Conservation (phyloP, 2,113 vertebrate genomes). For the Rhinopomastus cyanomelas region DNA sequence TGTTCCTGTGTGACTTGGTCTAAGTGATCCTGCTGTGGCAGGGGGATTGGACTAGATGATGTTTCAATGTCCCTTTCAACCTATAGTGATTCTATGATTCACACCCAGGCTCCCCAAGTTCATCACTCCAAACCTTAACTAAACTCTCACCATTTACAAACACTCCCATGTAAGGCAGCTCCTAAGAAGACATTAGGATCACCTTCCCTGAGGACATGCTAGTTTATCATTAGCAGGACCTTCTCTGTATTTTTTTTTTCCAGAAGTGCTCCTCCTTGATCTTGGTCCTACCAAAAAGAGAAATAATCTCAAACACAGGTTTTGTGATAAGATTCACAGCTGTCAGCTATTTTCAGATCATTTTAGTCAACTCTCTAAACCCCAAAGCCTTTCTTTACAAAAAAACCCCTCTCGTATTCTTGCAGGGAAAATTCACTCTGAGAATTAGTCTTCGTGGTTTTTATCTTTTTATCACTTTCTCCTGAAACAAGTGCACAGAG, state of each 20-base stretch:
- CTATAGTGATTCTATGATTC: too few species aligned
- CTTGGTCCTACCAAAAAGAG: neutral
- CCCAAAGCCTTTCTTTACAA: neutral
- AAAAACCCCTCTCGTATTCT: neutral
- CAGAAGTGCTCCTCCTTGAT: too few species aligned
- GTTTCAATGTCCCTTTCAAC: too few species aligned
- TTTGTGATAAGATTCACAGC: neutral
- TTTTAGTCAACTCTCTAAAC: neutral
- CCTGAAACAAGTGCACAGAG: neutral
- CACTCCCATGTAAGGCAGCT: neutral
- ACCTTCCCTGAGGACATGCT: neutral
- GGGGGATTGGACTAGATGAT: too few species aligned
- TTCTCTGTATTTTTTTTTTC: too few species aligned
- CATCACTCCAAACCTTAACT: neutral
- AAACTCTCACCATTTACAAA: neutral
- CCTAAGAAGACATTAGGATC: neutral
- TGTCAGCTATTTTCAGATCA: neutral
- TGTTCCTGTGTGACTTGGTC: too few species aligned
- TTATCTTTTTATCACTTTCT: neutral
- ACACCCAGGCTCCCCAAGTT: neutral
- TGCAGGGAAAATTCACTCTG: neutral
- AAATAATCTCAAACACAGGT: neutral
- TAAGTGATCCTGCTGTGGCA: too few species aligned
- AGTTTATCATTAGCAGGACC: too few species aligned
- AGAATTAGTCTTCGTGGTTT: neutral